Base-by-base conservation (phyloP, 2,888 invertebrate species). In the Cephus pulcher region DNA sequence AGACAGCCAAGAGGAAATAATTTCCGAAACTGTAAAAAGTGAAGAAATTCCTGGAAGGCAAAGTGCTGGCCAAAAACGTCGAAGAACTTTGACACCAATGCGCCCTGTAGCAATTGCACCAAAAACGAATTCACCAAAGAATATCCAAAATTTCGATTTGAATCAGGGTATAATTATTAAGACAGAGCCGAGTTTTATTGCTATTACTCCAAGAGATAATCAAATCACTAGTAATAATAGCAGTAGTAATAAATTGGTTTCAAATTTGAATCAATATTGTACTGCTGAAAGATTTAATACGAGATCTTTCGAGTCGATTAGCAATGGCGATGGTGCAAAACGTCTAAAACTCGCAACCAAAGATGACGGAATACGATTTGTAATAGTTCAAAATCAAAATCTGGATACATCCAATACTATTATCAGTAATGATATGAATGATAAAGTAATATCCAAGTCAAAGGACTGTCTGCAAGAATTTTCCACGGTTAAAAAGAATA, bases 71-170 rank as follows among this genome's bases (percentile, higher is more conserved):
- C 78, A 78, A 34, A 78, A 78, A 76, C 71, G 78, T 1, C 73
- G 73, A 32, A 76, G 73, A 75, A 75, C 75, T 56, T 33, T 73
- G 78, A 78, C 78, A 73, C 75, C 73, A 32, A 76, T 76, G 73
- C 75, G 76, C 32, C 78, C 78, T 1, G 73, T 78, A 11, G 78
- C 78, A 23, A 78, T 78, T 32, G 78, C 78, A 73, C 78, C 78
- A 78, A 78, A 78, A 78, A 78, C 78, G 15, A 78, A 78, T 78
- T 78, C 73, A 4, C 78, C 78, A 40, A 75, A 34, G 34, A 32
- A 30, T 70, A 30, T 70, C 15, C 78, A 78, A 68, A 75, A 35
- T n/a, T 33, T 78, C 9, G 75, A 78, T 34, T 32, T 73, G 11
- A 37, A 73, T 37, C 71, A 56, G 40, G 33, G 32, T 15, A 23